phyloP scores from a whole-genome alignment of 2,888 invertebrate species.

The Trilocha varians region DNA sequence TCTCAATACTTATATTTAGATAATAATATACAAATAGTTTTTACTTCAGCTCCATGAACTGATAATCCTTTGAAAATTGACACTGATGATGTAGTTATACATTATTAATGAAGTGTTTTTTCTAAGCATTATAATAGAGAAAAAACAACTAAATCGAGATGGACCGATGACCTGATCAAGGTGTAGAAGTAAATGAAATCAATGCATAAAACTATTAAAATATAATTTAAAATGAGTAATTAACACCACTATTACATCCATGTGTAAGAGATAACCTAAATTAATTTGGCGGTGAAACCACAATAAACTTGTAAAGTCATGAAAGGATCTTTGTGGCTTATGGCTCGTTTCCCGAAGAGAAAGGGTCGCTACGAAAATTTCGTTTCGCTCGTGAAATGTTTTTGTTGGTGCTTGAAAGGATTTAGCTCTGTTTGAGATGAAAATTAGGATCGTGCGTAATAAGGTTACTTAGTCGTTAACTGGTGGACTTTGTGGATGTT shows the following conservation, averaged over 20 bases:
- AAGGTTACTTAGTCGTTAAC: neutral
- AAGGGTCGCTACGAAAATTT: neutral
- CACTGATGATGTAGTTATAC: too few species aligned
- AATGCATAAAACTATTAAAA: too few species aligned
- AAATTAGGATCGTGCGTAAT: neutral
- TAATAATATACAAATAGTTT: too few species aligned
- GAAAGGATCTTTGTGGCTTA: conserved; percentile 12
- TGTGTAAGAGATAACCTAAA: conserved; percentile 13
- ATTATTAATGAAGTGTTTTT: too few species aligned
- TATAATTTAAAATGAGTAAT: too few species aligned
- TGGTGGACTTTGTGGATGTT: neutral
- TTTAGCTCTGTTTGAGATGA: neutral
- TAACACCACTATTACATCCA: neutral
- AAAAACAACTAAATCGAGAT: too few species aligned
- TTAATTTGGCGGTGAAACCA: conserved; percentile 27
- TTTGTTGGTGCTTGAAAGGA: neutral
- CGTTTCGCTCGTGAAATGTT: conserved; percentile 1
- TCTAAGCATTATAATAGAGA: too few species aligned
- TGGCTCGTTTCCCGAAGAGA: conserved; percentile 10
- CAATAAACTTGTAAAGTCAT: conserved; percentile 20
- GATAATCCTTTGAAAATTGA: too few species aligned
- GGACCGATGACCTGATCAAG: too few species aligned
- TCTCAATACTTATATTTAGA: too few species aligned
- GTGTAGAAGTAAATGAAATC: too few species aligned
- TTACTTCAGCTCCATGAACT: too few species aligned